These are phyloP conservation scores for Cygnus buccinator DNA, from an alignment of 2,113 vertebrate species.

Conservation along the genomic window DNA sequence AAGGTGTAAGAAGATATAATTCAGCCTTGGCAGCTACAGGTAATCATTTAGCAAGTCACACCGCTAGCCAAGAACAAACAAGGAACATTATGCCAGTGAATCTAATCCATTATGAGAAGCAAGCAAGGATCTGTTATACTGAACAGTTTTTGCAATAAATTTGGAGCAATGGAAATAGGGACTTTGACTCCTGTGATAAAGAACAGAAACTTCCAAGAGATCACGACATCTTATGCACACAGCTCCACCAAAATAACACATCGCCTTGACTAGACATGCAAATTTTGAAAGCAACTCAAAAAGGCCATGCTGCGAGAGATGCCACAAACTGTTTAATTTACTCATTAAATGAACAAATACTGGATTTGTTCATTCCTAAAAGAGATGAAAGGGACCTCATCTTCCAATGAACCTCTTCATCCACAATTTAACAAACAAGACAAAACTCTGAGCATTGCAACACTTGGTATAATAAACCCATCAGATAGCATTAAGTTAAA, in stretches of 20 bases:
- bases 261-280: not conserved
- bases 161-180: not conserved
- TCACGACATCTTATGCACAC: not conserved
- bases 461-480: constrained; percentile 22
- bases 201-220: not conserved
- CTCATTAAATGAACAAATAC: not conserved
- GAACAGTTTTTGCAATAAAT: not conserved
- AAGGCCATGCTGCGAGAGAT: not conserved
- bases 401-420: not conserved
- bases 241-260: not conserved
- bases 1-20: constrained; percentile 7
- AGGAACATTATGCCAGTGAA: not conserved
- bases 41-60: constrained; percentile 23
- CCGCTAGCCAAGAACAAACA: constrained; percentile 41
- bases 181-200: not conserved
- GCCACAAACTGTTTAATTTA: not conserved
- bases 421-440: constrained; percentile 4
- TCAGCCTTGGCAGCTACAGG: constrained; percentile 42
- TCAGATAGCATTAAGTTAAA: constrained; percentile 28
- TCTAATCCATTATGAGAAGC: not conserved
- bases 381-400: not conserved
- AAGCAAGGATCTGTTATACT: not conserved
- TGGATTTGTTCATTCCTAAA: not conserved
- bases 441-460: not conserved
- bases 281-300: not conserved